phyloP scores from a whole-genome alignment of 1,140 invertebrate genomes.

The Formica selysi region DNA sequence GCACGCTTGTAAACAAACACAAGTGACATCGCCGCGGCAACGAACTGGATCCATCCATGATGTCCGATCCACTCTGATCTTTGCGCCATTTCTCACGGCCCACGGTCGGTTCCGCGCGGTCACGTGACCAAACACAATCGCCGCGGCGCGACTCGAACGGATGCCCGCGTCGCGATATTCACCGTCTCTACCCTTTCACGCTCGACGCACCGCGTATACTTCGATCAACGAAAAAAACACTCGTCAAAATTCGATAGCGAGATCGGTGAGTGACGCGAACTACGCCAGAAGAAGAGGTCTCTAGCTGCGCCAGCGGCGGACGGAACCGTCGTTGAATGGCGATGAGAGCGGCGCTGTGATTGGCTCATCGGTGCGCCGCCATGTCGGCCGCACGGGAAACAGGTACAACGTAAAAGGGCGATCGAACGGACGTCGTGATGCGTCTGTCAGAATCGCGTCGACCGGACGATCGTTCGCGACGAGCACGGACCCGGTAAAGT shows the following conservation, averaged over 20 bases:
- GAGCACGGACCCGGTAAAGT: fast-evolving
- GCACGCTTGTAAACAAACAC: constrained; percentile 89
- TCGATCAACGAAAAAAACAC: constrained; percentile 35
- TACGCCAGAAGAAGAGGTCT: constrained; percentile 53
- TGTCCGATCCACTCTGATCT: constrained; percentile 86
- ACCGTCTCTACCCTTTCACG: constrained; percentile 5
- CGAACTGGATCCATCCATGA: constrained; percentile 85
- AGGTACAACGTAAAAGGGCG: constrained; percentile 45
- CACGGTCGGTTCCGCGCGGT: constrained; percentile 78
- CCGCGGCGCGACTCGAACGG: constrained; percentile 7
- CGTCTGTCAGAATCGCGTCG: not conserved
- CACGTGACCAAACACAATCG: constrained; percentile 87
- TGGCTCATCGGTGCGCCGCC: constrained; percentile 77
- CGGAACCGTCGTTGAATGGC: constrained; percentile 28
- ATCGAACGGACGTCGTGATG: not conserved
- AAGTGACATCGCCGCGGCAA: constrained; percentile 88
- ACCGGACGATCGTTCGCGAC: not conserved
- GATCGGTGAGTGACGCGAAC: constrained; percentile 51
- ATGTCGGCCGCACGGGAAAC: constrained; percentile 70
- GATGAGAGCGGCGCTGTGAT: constrained; percentile 75
- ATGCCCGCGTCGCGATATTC: not conserved
- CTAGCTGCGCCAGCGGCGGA: constrained; percentile 47
- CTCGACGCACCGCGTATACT: not conserved
- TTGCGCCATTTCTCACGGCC: constrained; percentile 88
- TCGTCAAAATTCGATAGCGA: constrained; percentile 45